These are phyloP conservation scores for Nasonovia ribisnigri DNA, from an alignment of 2,888 invertebrate genomes.

Conservation along the genomic window DNA sequence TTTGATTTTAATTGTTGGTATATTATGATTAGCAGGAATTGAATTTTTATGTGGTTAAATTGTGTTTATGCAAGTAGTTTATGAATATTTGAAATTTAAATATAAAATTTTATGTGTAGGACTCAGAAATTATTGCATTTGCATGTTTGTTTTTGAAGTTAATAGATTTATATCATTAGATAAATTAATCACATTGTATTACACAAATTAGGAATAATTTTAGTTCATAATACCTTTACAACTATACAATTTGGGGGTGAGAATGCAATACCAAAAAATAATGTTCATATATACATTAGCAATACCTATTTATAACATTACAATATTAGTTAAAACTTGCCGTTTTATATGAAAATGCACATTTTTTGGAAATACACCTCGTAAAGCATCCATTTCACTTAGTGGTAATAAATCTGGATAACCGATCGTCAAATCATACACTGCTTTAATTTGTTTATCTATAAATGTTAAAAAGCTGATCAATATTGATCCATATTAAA, in stretches of 20 bases:
- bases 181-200: not conserved
- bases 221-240: not conserved
- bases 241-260: not conserved
- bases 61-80: too few relatives aligned
- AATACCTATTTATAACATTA: too few relatives aligned
- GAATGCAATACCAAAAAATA: not conserved
- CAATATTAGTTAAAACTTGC: constrained; percentile 70
- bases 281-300: not conserved
- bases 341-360: constrained; percentile 83
- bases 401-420: constrained; percentile 84
- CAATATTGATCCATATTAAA: constrained; percentile 1
- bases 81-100: too few relatives aligned
- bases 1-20: not conserved
- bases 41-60: not conserved
- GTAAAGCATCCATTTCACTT: constrained; percentile 79
- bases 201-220: not conserved
- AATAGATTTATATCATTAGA: too few relatives aligned
- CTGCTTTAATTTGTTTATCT: constrained; percentile 77
- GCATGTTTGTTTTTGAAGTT: too few relatives aligned
- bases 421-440: constrained; percentile 90
- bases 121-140: too few relatives aligned
- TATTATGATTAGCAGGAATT: not conserved
- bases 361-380: constrained; percentile 80
- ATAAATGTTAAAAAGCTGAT: constrained; percentile 29
- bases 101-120: too few relatives aligned